Percentiles rank a stretch among this genome's conserved stretches.
phyloP scores from a whole-genome alignment of 2,113 vertebrate species.

The Thryonomys swinderianus region DNA sequence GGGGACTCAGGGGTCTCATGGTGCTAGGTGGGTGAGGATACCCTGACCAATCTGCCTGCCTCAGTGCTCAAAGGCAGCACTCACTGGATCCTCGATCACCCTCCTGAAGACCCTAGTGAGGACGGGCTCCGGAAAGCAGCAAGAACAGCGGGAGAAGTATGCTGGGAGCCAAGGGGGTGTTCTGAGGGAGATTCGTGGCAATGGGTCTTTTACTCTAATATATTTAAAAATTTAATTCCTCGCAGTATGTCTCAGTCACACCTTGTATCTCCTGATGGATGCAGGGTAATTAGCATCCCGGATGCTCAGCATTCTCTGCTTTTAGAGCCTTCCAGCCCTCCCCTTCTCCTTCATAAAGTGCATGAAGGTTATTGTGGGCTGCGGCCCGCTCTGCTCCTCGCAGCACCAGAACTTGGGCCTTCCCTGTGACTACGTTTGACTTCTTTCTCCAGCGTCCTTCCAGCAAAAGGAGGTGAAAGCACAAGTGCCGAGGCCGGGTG shows the following conservation, averaged over 20 bases:
- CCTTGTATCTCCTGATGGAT: not conserved
- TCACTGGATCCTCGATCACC: not conserved
- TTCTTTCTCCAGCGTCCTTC: not conserved
- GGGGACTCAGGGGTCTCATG: not conserved
- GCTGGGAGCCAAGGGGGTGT: not conserved
- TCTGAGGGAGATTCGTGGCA: not conserved
- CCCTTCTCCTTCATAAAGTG: not conserved
- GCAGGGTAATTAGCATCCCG: no score
- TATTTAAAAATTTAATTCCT: not conserved
- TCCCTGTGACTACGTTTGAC: not conserved
- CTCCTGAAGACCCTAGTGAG: not conserved
- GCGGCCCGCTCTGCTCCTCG: fast-evolving
- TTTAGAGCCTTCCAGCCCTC: no score
- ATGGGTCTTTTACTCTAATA: not conserved
- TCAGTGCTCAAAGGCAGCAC: not conserved
- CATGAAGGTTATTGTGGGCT: not conserved
- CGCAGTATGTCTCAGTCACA: not conserved
- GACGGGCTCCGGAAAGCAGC: not conserved
- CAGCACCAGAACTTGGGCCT: no score
- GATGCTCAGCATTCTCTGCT: not conserved
- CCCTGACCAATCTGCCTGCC: not conserved
- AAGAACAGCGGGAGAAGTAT: not conserved
- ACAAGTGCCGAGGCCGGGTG: not conserved
- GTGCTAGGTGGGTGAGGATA: not conserved
- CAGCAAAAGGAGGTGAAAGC: not conserved